phyloP scores from a whole-genome alignment of 1,140 invertebrate genomes.

The Bombus confusus region DNA sequence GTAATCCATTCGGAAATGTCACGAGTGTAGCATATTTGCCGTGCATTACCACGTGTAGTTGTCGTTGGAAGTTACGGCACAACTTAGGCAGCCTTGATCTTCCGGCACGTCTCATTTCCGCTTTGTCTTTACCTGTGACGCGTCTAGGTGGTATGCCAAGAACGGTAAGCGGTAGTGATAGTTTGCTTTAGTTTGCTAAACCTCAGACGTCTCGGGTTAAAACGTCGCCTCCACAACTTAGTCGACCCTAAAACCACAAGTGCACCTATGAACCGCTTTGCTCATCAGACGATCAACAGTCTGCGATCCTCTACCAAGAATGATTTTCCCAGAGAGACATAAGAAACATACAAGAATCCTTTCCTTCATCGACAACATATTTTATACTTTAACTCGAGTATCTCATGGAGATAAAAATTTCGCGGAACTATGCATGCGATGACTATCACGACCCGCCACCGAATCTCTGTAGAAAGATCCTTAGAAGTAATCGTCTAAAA shows the following conservation, averaged over 20 bases:
- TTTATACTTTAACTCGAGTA: too few relatives aligned
- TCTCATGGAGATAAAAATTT: too few relatives aligned
- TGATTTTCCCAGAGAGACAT: neutral
- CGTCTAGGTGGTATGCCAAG: slow-evolving; percentile 68
- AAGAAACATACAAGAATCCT: neutral
- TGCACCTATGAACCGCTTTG: slow-evolving; percentile 34
- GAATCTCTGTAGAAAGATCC: neutral
- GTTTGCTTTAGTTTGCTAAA: slow-evolving; percentile 75
- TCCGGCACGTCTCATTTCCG: slow-evolving; percentile 53
- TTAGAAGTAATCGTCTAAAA: neutral
- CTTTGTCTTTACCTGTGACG: slow-evolving; percentile 54
- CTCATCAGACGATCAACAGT: slow-evolving; percentile 36
- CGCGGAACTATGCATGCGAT: too few relatives aligned
- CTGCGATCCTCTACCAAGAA: neutral
- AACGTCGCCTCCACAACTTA: slow-evolving; percentile 61
- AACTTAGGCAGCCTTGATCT: slow-evolving; percentile 52
- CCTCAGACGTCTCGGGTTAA: slow-evolving; percentile 62
- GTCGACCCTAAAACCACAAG: slow-evolving; percentile 57
- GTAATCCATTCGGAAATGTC: slow-evolving; percentile 6
- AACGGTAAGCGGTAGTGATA: slow-evolving; percentile 72
- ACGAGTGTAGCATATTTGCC: neutral
- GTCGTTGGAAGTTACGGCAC: slow-evolving; percentile 41
- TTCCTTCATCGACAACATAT: neutral
- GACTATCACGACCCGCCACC: too few relatives aligned
- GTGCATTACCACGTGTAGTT: slow-evolving; percentile 2